Percentiles rank a stretch among this genome's conserved stretches.
These are phyloP conservation scores for Cephus spinipes DNA, from an alignment of 2,888 invertebrate species.

Conservation along the genomic window DNA sequence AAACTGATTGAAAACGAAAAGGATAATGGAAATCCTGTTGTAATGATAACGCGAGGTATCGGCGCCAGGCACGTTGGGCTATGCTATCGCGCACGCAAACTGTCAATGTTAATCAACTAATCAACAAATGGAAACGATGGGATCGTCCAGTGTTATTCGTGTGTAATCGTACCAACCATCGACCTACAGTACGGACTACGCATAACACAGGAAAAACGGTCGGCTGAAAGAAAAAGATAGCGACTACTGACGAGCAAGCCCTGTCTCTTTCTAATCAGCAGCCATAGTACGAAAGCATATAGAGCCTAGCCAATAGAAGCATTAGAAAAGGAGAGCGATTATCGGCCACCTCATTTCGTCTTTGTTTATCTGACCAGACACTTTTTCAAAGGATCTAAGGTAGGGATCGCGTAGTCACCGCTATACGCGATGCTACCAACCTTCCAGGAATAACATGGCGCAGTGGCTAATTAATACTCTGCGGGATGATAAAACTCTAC, in stretches of 20 bases:
- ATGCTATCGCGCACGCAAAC: not conserved
- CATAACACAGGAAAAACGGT: too few species aligned
- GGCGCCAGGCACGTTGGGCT: not conserved
- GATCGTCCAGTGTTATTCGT: not conserved
- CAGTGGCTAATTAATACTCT: not conserved
- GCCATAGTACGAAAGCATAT: too few species aligned
- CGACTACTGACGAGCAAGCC: too few species aligned
- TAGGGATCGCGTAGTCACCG: too few species aligned
- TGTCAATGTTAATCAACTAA: slow-evolving; percentile 14
- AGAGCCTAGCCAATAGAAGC: too few species aligned
- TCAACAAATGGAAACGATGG: slow-evolving; percentile 13
- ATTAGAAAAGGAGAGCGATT: too few species aligned
- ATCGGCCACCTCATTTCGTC: too few species aligned
- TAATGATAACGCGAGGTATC: not conserved
- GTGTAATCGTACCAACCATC: not conserved
- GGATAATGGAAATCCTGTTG: not conserved
- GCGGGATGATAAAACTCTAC: not conserved
- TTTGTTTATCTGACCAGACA: too few species aligned
- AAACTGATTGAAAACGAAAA: not conserved
- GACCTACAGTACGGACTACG: too few species aligned
- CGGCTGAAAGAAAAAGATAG: too few species aligned
- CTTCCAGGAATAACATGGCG: not conserved
- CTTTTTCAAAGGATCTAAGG: too few species aligned
- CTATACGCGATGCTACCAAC: not conserved
- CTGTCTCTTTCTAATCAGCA: too few species aligned